phyloP scores from a whole-genome alignment of 2,797 vertebrate genomes.

The Dallia pectoralis region DNA sequence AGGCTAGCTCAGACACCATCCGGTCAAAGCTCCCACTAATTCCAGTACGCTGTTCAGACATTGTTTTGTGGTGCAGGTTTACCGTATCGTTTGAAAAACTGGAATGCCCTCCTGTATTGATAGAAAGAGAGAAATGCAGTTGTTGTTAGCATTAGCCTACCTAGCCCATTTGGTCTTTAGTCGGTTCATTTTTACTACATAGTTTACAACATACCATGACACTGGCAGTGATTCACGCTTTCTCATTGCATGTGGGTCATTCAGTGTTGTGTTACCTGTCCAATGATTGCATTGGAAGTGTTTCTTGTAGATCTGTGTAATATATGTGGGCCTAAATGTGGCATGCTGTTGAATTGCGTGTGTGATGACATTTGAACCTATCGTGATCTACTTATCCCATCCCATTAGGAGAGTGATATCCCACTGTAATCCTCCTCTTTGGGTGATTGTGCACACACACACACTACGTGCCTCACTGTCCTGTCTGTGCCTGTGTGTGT shows the following conservation, averaged over 20 bases:
- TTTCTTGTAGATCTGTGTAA: not conserved
- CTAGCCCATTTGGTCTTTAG: not conserved
- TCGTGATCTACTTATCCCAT: conserved; percentile 15
- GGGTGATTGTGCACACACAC: not conserved
- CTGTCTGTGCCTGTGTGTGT: conserved; percentile 15
- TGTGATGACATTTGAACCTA: not conserved
- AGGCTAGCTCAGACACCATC: not conserved
- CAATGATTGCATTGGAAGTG: not conserved
- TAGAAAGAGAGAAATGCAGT: not conserved
- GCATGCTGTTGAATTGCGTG: conserved; percentile 1
- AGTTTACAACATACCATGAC: too few relatives aligned
- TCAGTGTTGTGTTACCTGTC: not conserved
- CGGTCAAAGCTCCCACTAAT: not conserved
- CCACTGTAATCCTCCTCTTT: conserved; percentile 4
- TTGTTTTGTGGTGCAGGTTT: conserved; percentile 4
- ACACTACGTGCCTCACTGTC: conserved; percentile 19
- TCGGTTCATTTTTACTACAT: too few relatives aligned
- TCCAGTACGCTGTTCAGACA: not conserved
- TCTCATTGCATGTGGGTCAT: not conserved
- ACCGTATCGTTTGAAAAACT: not conserved
- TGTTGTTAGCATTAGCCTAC: not conserved
- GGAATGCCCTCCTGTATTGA: not conserved
- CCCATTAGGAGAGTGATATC: conserved; percentile 14
- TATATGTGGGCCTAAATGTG: not conserved
- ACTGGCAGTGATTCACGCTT: not conserved